These are phyloP conservation scores for Gisinianus flammeolus DNA, from an alignment of 2,888 invertebrate species.

Conservation along the genomic window DNA sequence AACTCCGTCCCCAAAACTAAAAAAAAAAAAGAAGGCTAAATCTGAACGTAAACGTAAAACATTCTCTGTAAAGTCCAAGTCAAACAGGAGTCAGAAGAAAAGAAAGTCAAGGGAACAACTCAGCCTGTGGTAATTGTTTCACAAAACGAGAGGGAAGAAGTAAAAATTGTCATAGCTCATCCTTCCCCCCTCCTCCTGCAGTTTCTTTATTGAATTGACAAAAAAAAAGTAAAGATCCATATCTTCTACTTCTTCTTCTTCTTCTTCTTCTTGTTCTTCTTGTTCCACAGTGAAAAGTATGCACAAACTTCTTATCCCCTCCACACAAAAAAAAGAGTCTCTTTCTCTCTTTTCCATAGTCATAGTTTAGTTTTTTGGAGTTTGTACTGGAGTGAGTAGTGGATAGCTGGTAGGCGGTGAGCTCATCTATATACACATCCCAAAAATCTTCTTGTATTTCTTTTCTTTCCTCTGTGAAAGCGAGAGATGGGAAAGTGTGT, in stretches of 20 bases:
- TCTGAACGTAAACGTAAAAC: not conserved
- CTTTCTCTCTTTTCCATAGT: too few species aligned
- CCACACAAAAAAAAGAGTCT: not conserved
- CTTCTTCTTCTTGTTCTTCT: too few species aligned
- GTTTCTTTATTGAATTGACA: not conserved
- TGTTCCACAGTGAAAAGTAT: too few species aligned
- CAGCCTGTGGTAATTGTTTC: conserved; percentile 1
- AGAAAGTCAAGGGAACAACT: not conserved
- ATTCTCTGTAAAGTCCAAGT: too few species aligned
- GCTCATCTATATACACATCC: too few species aligned
- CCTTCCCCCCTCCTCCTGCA: not conserved
- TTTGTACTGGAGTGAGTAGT: not conserved
- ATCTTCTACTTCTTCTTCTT: too few species aligned
- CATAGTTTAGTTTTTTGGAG: too few species aligned
- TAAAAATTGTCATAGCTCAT: conserved; percentile 14
- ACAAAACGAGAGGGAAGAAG: not conserved
- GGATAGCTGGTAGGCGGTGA: not conserved
- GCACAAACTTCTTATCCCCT: too few species aligned
- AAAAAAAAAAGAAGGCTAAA: not conserved
- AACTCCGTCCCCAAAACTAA: not conserved
- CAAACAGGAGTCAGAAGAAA: conserved; percentile 7
- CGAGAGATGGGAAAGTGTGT: not conserved
- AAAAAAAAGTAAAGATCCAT: not conserved
- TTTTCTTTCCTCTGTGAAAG: not conserved
- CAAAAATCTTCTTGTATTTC: not conserved